phyloP scores from a whole-genome alignment of 2,113 vertebrate genomes.

The Platichthys flesus region DNA sequence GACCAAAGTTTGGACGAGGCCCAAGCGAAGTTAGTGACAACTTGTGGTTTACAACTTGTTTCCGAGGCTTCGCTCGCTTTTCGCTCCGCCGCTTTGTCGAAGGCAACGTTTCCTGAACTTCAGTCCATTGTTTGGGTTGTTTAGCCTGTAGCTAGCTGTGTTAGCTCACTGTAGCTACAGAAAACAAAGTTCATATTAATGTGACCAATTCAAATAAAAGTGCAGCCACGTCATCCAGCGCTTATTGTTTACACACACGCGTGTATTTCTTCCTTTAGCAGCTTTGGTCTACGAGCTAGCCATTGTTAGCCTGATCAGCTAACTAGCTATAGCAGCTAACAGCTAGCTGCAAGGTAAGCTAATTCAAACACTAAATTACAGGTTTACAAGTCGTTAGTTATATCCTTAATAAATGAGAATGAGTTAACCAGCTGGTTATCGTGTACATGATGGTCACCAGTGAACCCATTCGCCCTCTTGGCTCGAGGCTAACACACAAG shows the following conservation, averaged over 20 bases:
- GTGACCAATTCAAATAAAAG: fast-evolving
- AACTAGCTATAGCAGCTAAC: slow-evolving; percentile 38
- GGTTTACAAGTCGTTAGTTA: not conserved
- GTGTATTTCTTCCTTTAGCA: slow-evolving; percentile 1
- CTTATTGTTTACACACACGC: not conserved
- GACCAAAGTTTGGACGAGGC: slow-evolving; percentile 99
- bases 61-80: not conserved
- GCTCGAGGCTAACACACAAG: not conserved
- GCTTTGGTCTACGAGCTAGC: slow-evolving; percentile 11
- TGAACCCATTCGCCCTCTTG: not conserved
- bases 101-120: slow-evolving; percentile 76
- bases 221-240: fast-evolving
- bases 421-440: fast-evolving
- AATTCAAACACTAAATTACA: not conserved
- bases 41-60: slow-evolving; percentile 5
- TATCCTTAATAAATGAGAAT: fast-evolving
- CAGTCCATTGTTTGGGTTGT: slow-evolving; percentile 53
- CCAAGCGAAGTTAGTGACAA: slow-evolving; percentile 90
- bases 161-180: not conserved
- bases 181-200: not conserved
- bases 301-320: slow-evolving; percentile 66
- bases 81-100: slow-evolving; percentile 43
- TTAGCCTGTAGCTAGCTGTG: slow-evolving; percentile 6
- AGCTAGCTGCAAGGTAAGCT: not conserved
- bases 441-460: not conserved